These are phyloP conservation scores for Sialia sialis DNA, from an alignment of 2,113 vertebrate genomes.

Conservation along the genomic window DNA sequence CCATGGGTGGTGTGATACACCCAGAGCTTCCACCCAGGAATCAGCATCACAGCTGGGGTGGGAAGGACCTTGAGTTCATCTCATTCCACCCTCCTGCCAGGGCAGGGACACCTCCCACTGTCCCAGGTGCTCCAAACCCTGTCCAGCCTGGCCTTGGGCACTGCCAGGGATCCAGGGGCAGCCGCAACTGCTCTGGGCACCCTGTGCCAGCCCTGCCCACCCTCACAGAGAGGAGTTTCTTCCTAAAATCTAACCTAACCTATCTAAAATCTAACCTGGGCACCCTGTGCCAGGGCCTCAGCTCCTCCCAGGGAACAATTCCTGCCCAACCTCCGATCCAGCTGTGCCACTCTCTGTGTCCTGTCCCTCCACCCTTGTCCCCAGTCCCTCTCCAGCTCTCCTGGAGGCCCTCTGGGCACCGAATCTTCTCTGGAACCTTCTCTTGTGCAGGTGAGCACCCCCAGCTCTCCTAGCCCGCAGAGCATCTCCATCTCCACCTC, in stretches of 20 bases:
- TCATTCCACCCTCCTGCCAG: rapidly evolving
- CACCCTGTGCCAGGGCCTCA: neutral
- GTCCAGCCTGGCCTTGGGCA: neutral
- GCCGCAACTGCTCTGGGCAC: too few species aligned
- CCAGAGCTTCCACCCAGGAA: neutral
- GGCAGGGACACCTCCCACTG: neutral
- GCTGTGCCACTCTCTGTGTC: neutral
- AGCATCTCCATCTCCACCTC: neutral
- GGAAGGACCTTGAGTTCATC: neutral
- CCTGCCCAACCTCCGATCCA: neutral
- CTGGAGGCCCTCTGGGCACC: neutral
- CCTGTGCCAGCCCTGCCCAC: neutral
- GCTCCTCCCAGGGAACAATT: neutral
- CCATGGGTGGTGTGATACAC: rapidly evolving
- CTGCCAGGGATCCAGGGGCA: neutral
- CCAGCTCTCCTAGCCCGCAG: neutral
- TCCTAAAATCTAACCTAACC: too few species aligned
- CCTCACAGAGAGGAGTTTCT: too few species aligned
- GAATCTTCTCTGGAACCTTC: neutral
- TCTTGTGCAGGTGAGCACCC: rapidly evolving
- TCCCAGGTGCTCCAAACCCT: neutral
- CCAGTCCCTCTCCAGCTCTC: neutral
- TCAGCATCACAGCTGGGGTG: too few species aligned
- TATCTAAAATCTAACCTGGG: too few species aligned
- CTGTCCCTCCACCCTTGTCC: neutral